Conservation (phyloP, 1,140 invertebrate species). For the Pteromalus puparum region DNA sequence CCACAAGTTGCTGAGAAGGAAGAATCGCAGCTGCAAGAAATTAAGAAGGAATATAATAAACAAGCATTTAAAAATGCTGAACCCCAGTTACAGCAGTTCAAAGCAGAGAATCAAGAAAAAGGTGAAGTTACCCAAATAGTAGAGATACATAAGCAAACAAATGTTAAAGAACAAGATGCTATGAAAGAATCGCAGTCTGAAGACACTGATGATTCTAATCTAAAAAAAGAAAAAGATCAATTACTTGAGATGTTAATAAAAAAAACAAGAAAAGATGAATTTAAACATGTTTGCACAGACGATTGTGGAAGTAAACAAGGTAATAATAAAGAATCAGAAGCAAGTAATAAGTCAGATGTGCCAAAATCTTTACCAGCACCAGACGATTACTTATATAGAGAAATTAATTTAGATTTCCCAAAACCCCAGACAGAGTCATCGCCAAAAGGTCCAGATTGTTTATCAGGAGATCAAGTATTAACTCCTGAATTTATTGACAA, state of each 20-base stretch:
- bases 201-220: not conserved
- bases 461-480: conserved; percentile 21
- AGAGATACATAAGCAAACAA: not conserved
- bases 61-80: not conserved
- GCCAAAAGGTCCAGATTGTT: not conserved
- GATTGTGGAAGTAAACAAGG: not conserved
- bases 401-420: not conserved
- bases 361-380: not conserved
- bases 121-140: not conserved
- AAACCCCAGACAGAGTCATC: not conserved
- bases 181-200: not conserved
- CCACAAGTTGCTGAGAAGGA: not conserved
- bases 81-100: not conserved
- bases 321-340: not conserved
- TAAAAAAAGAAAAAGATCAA: not conserved
- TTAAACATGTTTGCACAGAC: not conserved
- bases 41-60: too few species aligned
- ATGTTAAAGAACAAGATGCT: not conserved
- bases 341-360: not conserved
- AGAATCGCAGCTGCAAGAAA: too few species aligned
- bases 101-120: not conserved
- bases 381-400: not conserved
- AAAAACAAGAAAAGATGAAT: not conserved
- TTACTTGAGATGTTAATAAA: not conserved
- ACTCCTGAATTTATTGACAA: conserved; percentile 30